These are phyloP conservation scores for Saturnia pavonia DNA, from an alignment of 2,888 invertebrate species.

Conservation along the genomic window DNA sequence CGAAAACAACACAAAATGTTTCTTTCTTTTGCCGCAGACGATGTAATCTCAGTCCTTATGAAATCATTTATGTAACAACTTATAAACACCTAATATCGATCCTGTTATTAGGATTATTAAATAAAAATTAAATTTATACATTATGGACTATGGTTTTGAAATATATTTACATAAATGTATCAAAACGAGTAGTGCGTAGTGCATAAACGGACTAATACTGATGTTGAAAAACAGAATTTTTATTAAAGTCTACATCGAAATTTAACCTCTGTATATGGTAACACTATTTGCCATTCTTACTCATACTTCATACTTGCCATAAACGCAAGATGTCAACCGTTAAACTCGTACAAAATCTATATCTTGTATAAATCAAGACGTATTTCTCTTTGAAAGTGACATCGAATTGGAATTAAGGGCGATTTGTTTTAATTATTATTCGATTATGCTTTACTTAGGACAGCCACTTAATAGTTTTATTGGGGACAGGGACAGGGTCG, in stretches of 20 bases:
- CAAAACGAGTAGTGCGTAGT: no score
- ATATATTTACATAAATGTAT: no score
- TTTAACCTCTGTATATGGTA: background rate
- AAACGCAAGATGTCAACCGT: constrained; percentile 1
- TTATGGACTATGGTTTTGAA: no score
- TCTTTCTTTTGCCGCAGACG: no score
- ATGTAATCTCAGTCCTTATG: no score
- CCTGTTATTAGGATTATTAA: no score
- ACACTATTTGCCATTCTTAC: background rate
- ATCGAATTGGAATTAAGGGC: constrained; percentile 18
- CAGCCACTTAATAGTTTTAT: constrained; percentile 12
- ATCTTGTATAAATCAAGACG: constrained; percentile 3
- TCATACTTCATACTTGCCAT: no score
- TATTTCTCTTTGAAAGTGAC: constrained; percentile 1
- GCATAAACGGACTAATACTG: background rate
- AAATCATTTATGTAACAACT: no score
- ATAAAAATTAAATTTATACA: no score
- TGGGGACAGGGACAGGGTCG: background rate
- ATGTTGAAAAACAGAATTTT: background rate
- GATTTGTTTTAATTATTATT: constrained; percentile 22
- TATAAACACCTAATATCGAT: no score
- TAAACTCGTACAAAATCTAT: background rate
- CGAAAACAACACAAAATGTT: no score
- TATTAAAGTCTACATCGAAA: background rate
- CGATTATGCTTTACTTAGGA: constrained; percentile 16